Evolutionary conservation across 1,140 invertebrate species (phyloP).

Genomic region (Hermetia illucens): DNA sequence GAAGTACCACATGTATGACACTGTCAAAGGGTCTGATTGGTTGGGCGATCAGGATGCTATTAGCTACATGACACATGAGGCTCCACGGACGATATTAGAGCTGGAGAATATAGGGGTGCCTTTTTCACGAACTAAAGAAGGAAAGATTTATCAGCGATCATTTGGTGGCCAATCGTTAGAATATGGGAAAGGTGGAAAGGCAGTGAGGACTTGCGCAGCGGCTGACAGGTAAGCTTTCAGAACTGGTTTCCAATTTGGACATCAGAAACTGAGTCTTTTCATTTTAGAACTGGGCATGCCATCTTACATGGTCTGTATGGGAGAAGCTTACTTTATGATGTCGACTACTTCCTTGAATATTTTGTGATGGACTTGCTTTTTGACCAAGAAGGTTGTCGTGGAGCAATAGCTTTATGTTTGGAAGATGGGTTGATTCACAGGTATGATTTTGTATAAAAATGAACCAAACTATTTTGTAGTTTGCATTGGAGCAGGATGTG

Average conservation of each 20-base stretch:
- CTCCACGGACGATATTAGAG: conserved; percentile 76
- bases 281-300: conserved; percentile 45
- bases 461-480: too few species aligned
- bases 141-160: conserved; percentile 80
- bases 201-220: conserved; percentile 45
- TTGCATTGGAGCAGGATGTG: too few species aligned
- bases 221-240: conserved; percentile 20
- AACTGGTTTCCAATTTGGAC: background rate
- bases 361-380: conserved; percentile 76
- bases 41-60: conserved; percentile 91
- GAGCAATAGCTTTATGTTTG: conserved; percentile 82
- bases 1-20: conserved; percentile 88
- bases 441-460: too few species aligned
- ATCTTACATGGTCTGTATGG: conserved; percentile 74
- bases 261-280: background rate
- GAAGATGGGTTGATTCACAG: conserved; percentile 93
- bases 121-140: conserved; percentile 31
- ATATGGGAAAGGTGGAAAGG: conserved; percentile 78
- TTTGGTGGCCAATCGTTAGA: conserved; percentile 81
- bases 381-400: conserved; percentile 79
- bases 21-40: conserved; percentile 93
- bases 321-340: conserved; percentile 59
- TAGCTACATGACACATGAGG: conserved; percentile 86
- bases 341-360: conserved; percentile 74
- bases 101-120: conserved; percentile 77